These are phyloP conservation scores for Parus major DNA, from an alignment of 2,113 vertebrate species.

Conservation along the genomic window DNA sequence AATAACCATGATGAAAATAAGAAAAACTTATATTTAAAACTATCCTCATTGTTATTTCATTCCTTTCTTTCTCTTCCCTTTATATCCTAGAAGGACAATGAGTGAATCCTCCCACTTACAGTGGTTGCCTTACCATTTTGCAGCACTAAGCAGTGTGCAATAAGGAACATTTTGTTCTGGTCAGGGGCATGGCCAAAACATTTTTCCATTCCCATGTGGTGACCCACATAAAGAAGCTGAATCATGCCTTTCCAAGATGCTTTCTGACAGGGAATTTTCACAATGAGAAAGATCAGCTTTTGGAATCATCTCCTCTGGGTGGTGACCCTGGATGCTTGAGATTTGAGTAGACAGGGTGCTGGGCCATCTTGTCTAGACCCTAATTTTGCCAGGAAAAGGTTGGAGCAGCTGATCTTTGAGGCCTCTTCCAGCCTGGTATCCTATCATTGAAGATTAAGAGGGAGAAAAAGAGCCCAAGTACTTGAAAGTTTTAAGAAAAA, in stretches of 20 bases:
- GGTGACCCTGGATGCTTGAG: no score
- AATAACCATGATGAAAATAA: no score
- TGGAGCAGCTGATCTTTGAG: background rate
- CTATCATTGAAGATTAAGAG: background rate
- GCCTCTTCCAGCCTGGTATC: background rate
- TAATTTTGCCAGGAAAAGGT: background rate
- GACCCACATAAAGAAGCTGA: background rate
- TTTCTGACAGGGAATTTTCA: background rate
- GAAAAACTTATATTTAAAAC: background rate
- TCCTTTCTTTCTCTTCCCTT: background rate
- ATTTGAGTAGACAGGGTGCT: background rate
- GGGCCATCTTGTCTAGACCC: background rate
- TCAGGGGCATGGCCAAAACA: background rate
- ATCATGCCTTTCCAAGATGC: background rate
- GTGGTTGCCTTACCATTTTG: background rate
- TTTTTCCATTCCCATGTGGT: background rate
- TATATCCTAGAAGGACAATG: no score
- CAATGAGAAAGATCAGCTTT: background rate
- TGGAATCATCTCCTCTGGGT: accelerated
- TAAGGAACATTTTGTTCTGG: background rate
- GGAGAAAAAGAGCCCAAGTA: background rate
- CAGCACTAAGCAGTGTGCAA: accelerated
- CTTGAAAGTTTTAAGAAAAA: background rate
- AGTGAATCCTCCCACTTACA: background rate
- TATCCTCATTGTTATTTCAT: background rate